Percentiles rank a stretch among this genome's conserved stretches.
Evolutionary conservation across 2,113 vertebrate genomes (phyloP).

Genomic region (Dicaeum eximium): DNA sequence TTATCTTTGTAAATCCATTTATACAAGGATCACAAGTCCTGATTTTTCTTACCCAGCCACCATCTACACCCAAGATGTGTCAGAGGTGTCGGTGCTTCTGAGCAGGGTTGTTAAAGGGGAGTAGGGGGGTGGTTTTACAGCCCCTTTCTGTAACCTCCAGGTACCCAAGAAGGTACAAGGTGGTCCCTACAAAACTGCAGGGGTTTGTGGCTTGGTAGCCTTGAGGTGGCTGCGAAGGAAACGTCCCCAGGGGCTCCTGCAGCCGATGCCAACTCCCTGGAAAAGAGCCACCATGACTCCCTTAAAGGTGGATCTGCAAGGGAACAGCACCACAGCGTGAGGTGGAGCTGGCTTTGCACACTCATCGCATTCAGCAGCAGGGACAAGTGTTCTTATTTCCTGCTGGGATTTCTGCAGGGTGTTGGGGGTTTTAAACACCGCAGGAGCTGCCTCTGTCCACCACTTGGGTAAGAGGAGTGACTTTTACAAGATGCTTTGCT

Average conservation of each 20-base stretch:
- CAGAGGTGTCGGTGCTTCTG: background rate
- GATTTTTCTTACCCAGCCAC: background rate
- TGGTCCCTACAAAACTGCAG: background rate
- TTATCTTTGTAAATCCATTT: background rate
- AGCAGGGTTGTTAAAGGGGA: background rate
- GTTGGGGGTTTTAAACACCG: background rate
- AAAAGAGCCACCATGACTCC: accelerated
- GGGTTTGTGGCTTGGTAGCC: background rate
- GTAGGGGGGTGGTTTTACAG: no score
- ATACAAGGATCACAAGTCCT: accelerated
- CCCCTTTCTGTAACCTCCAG: background rate
- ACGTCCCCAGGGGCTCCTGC: background rate
- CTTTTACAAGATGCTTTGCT: background rate
- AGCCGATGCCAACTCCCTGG: background rate
- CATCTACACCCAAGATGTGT: background rate
- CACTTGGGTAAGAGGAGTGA: background rate
- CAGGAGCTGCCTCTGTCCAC: background rate
- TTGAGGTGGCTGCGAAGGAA: background rate
- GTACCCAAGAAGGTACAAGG: background rate
- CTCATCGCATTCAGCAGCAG: background rate
- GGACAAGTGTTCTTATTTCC: background rate
- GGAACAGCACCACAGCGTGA: background rate
- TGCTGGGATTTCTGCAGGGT: background rate
- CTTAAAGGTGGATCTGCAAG: accelerated
- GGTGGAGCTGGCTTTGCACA: background rate